Base-by-base conservation (phyloP, 1,140 invertebrate genomes). In the Zaprionus camerounensis region DNA sequence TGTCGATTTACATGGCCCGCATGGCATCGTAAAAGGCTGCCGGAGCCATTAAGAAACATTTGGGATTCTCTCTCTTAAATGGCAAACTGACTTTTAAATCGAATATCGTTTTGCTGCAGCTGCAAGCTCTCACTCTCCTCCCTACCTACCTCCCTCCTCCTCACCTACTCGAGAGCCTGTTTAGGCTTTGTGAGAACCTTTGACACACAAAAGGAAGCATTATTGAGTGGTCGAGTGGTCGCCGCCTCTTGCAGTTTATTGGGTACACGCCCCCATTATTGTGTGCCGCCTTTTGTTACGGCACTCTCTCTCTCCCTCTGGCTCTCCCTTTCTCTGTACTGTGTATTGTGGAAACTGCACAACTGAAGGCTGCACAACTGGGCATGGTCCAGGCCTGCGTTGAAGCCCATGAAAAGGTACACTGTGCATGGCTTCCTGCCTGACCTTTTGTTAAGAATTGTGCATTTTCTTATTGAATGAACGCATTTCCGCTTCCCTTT, bases 201-300 rank as follows among this genome's bases (percentile, higher is more conserved):
- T 87, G 84, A 87, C 84, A 84, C 78, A 87, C 83, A 87, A 87
- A 86, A 81, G 70, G 46, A 61, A 75, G 78, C 84, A 73, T 83
- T 88, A 87, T 87, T 87, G 81, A 87, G 84, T 81, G 73, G 79
- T 75, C 80, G 65, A 82, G 71, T 73, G 77, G 28, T 34, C 22
- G 13, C 5, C 26, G 51, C 44, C 71, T 71, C 70, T 82, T 80
- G 83, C 76, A 83, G 84, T 75, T 84, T 88, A 88, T 87, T 87
- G 81, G 84, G 75, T 76, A 87, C 73, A 88, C 78, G 84, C 81
- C 84, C 44, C 74, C 71, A 49, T 70, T 84, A 78, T 78, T 76
- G 81, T 71, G 71, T 44, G 13, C 41, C 56, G 66, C 36, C 81
- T 74, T 80, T 76, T 87, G 70, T 80, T 41, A 55, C 31, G 51